phyloP scores from a whole-genome alignment of 2,888 invertebrate species.

The Acleris emargana region DNA sequence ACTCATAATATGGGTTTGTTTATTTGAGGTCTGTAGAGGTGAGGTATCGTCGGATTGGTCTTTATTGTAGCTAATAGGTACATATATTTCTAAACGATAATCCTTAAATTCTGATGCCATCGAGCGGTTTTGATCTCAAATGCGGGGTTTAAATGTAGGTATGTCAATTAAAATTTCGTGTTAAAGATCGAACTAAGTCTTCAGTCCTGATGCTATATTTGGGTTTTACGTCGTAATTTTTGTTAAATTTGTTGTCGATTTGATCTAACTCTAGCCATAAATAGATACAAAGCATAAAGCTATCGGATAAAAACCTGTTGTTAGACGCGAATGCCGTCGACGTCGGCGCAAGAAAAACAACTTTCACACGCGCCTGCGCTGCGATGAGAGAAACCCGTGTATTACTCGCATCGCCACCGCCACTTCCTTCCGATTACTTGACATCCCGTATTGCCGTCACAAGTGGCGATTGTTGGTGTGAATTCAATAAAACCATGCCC shows the following conservation, averaged over 20 bases:
- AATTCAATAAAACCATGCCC: not conserved
- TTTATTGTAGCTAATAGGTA: too few relatives aligned
- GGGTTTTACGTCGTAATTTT: too few relatives aligned
- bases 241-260: too few relatives aligned
- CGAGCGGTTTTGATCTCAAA: too few relatives aligned
- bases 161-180: too few relatives aligned
- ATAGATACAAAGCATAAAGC: slow-evolving; percentile 15
- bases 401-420: slow-evolving; percentile 36
- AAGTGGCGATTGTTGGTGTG: slow-evolving; percentile 7
- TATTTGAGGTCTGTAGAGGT: not conserved
- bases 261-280: slow-evolving; percentile 2
- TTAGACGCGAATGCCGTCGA: slow-evolving; percentile 43
- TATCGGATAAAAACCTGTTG: slow-evolving; percentile 35
- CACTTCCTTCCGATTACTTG: slow-evolving; percentile 64
- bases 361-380: slow-evolving; percentile 69
- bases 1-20: too few relatives aligned
- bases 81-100: too few relatives aligned
- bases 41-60: too few relatives aligned
- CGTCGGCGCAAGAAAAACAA: slow-evolving; percentile 67
- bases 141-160: too few relatives aligned
- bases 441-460: slow-evolving; percentile 6
- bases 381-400: slow-evolving; percentile 56
- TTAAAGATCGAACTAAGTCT: too few relatives aligned
- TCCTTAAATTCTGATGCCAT: too few relatives aligned
- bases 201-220: too few relatives aligned